Percentiles rank a stretch among this genome's conserved stretches.
Conservation (phyloP, 2,888 invertebrate species). For the Schrankia costaestrigalis region DNA sequence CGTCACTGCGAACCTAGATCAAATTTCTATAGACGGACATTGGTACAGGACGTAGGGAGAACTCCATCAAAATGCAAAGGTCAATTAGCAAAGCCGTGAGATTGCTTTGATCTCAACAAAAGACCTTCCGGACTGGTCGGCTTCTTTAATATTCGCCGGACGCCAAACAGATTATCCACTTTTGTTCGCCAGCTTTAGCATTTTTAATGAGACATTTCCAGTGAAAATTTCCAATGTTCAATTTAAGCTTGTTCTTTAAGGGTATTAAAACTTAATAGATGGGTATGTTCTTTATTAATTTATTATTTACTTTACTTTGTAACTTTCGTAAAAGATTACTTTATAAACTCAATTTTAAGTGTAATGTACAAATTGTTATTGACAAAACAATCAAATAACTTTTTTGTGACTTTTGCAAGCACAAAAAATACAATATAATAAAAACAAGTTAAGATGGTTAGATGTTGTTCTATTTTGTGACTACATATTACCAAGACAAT, state of each 20-base stretch:
- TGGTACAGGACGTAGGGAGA: constrained; percentile 22
- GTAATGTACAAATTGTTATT: too few species aligned
- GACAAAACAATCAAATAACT: too few species aligned
- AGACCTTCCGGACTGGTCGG: constrained; percentile 55
- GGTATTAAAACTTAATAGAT: constrained; percentile 35
- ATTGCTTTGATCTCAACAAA: constrained; percentile 69
- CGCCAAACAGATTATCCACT: constrained; percentile 72
- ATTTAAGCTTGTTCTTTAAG: constrained; percentile 36
- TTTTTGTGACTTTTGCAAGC: neutral
- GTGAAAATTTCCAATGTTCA: constrained; percentile 52
- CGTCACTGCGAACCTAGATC: constrained; percentile 17
- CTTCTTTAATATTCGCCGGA: constrained; percentile 69
- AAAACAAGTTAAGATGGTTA: neutral
- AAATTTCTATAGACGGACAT: constrained; percentile 12
- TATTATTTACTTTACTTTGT: neutral
- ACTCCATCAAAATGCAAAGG: constrained; percentile 60
- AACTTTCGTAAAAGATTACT: constrained; percentile 13
- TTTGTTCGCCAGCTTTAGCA: constrained; percentile 66
- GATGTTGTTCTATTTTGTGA: too few species aligned
- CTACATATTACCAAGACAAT: too few species aligned
- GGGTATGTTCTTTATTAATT: constrained; percentile 14
- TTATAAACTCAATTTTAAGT: neutral
- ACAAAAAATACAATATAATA: neutral
- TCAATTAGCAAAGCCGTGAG: constrained; percentile 62
- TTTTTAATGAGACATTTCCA: constrained; percentile 67